Base-by-base conservation (phyloP, 1,140 invertebrate genomes). In the Pseudachorutes palmiensis region DNA sequence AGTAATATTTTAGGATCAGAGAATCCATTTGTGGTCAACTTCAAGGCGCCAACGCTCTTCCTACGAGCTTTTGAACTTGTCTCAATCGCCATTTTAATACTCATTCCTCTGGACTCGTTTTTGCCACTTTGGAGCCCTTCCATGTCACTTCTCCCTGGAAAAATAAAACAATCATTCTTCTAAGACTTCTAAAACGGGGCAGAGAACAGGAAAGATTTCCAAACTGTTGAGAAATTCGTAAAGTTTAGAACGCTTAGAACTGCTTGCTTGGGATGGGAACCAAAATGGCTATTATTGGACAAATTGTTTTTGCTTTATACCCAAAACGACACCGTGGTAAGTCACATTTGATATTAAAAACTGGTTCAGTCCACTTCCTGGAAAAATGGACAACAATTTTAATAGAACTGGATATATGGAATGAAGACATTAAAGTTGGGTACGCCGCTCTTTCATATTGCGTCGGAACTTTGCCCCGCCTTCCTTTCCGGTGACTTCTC, bases 21-120 rank as follows among this genome's bases (percentile, higher is more conserved):
- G 24, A 14, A 55, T 55, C 51, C 51, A 55, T 55, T 55, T 55
- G 51, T 55, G 51, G 51, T 55, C 51, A 55, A 9, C 51, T 14
- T 24, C 12, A 14, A 55, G 51, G 51, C 51, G 51, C 51, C 51
- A 55, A 24, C 3, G 51, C 9, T 55, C 51, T 24, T 22, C 24
- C 14, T 24, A 55, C 9, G 9, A 9, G 19, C 9, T 45, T 9
- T 12, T 45, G 9, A 14, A 14, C 51, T 55, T 55, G 12, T 55
- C 5, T 19, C 5, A 41, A 41, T 5, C 5, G 19, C 5, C 36
- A 41, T 5, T 9, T 9, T 41, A 41, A 41, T 19, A 9, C 5
- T 41, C n/a, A 41, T 41, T 9, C 36, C 5, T 55, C 24, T 55
- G 51, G 12, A 55, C 24, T 22, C 5, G 3, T 55, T 55, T 55